These are phyloP conservation scores for Matsumyia berberina DNA, from an alignment of 2,888 invertebrate species.

Conservation along the genomic window DNA sequence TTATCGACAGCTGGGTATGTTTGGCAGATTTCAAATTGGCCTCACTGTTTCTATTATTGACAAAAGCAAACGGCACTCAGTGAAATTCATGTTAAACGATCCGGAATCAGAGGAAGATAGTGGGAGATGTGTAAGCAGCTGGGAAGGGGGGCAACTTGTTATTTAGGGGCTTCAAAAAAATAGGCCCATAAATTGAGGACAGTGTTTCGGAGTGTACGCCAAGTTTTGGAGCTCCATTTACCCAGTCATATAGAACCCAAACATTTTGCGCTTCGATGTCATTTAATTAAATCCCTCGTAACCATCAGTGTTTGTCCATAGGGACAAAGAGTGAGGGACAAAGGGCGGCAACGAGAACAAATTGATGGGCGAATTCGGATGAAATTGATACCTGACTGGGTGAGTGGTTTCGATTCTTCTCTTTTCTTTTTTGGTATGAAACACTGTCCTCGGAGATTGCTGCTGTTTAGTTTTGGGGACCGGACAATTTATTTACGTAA, in stretches of 20 bases:
- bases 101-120: slow-evolving; percentile 13
- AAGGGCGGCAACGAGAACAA: slow-evolving; percentile 44
- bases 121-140: neutral
- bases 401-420: slow-evolving; percentile 67
- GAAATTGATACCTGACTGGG: slow-evolving; percentile 74
- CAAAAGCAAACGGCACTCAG: slow-evolving; percentile 60
- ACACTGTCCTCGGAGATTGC: slow-evolving; percentile 30
- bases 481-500: slow-evolving; percentile 65
- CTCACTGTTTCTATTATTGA: slow-evolving; percentile 82
- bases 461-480: slow-evolving; percentile 56
- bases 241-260: slow-evolving; percentile 39
- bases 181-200: slow-evolving; percentile 40
- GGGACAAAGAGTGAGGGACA: neutral
- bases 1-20: slow-evolving; percentile 84
- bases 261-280: slow-evolving; percentile 64
- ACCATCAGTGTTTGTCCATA: slow-evolving; percentile 48
- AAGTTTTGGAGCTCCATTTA: slow-evolving; percentile 13
- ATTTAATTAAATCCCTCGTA: slow-evolving; percentile 72
- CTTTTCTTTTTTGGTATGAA: slow-evolving; percentile 28
- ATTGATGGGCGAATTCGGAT: slow-evolving; percentile 66
- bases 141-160: slow-evolving; percentile 19
- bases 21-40: slow-evolving; percentile 84
- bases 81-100: slow-evolving; percentile 60
- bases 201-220: slow-evolving; percentile 42
- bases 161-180: slow-evolving; percentile 51